Conservation (phyloP, 2,797 vertebrate genomes). For the Nannoperca obscura region DNA sequence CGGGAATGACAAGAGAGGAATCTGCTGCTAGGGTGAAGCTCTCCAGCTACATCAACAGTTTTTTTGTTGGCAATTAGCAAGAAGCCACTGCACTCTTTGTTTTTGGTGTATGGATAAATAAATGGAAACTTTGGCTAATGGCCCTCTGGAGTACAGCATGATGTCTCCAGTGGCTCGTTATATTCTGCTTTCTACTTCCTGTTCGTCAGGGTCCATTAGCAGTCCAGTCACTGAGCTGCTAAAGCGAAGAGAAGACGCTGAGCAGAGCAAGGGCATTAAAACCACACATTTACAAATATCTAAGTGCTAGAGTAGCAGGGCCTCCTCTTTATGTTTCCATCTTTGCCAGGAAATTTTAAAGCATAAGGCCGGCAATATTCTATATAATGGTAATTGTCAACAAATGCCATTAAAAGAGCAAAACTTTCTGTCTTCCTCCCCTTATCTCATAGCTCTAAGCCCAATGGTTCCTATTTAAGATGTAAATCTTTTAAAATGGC, state of each 20-base stretch:
- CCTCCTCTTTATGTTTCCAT: neutral
- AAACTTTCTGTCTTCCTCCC: neutral
- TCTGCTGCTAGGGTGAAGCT: slow-evolving; percentile 44
- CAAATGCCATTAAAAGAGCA: neutral
- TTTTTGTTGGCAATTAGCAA: slow-evolving; percentile 69
- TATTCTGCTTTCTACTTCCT: slow-evolving; percentile 71
- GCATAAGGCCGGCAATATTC: neutral
- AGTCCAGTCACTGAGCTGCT: slow-evolving; percentile 47
- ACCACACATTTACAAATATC: slow-evolving; percentile 37
- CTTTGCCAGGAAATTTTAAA: neutral
- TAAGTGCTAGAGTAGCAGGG: neutral
- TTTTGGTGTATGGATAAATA: slow-evolving; percentile 68
- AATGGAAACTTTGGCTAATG: slow-evolving; percentile 78
- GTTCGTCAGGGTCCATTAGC: slow-evolving; percentile 69
- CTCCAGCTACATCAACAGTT: slow-evolving; percentile 52
- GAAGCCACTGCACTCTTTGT: slow-evolving; percentile 39
- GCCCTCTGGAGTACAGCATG: slow-evolving; percentile 65
- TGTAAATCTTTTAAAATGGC: neutral
- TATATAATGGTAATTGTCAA: neutral
- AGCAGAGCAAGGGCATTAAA: slow-evolving; percentile 32
- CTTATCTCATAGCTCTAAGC: neutral
- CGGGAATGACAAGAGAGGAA: slow-evolving; percentile 31
- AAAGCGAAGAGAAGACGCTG: slow-evolving; percentile 23
- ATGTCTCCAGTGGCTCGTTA: slow-evolving; percentile 80
- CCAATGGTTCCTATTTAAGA: neutral